A percentile compares a stretch with the other conserved stretches of the same genome.
phyloP scores from a whole-genome alignment of 2,888 invertebrate species.

The Drosophila diplacantha region DNA sequence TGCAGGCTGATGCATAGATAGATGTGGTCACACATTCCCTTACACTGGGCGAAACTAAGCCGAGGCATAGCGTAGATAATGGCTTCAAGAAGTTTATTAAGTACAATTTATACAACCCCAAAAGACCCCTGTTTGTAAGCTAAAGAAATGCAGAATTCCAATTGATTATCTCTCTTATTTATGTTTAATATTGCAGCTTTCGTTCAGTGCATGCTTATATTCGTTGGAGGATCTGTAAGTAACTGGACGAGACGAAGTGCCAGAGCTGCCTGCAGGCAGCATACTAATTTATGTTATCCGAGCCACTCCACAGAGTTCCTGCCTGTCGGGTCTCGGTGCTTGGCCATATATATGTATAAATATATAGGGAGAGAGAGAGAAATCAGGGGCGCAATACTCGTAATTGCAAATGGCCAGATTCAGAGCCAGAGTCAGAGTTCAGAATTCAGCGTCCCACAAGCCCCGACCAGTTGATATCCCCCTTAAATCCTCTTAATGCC shows the following conservation, averaged over 20 bases:
- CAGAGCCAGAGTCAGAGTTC: conserved; percentile 7
- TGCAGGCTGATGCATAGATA: conserved; percentile 24
- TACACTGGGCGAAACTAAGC: conserved; percentile 16
- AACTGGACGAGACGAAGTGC: conserved; percentile 14
- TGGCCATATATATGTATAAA: not conserved
- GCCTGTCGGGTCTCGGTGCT: not conserved
- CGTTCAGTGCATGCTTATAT: conserved; percentile 7
- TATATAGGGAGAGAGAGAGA: not conserved
- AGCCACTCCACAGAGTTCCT: conserved; percentile 8
- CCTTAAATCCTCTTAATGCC: conserved; percentile 48
- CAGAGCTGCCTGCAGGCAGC: conserved; percentile 32
- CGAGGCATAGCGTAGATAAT: not conserved
- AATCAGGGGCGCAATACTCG: conserved; percentile 33
- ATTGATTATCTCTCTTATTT: not conserved
- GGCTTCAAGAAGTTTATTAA: not conserved
- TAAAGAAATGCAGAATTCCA: too few relatives aligned
- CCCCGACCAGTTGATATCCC: conserved; percentile 22
- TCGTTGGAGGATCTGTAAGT: conserved; percentile 12
- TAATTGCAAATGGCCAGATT: conserved; percentile 55
- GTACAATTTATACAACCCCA: too few relatives aligned
- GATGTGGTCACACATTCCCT: conserved; percentile 16
- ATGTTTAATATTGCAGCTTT: not conserved
- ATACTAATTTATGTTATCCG: conserved; percentile 54
- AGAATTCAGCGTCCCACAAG: not conserved
- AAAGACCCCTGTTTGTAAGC: too few relatives aligned